A percentile compares a stretch with the other conserved stretches of the same genome.
Conservation (phyloP, 1,140 invertebrate species). For the Aphaenogaster floridana region DNA sequence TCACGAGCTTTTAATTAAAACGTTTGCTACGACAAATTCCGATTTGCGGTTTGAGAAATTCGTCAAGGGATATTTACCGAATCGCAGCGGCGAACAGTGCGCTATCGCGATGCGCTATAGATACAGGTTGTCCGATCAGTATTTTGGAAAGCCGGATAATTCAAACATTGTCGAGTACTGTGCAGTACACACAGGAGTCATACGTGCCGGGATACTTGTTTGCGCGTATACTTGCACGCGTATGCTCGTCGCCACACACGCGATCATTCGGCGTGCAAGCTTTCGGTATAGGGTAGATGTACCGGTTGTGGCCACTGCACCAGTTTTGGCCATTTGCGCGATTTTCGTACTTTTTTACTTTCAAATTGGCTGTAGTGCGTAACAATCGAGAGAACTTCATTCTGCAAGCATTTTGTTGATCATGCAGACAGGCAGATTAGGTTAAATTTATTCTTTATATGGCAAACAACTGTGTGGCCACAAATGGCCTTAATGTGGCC, state of each 20-base stretch:
- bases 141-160: slow-evolving; percentile 46
- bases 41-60: slow-evolving; percentile 10
- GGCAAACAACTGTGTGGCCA: too few species aligned
- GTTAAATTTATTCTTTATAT: too few species aligned
- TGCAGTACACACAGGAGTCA: background rate
- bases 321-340: too few species aligned
- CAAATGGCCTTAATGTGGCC: too few species aligned
- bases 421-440: too few species aligned
- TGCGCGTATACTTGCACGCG: too few species aligned
- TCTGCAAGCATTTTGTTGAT: too few species aligned
- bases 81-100: background rate
- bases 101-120: background rate
- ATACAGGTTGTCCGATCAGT: background rate
- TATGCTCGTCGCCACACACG: background rate
- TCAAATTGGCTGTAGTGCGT: too few species aligned
- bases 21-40: background rate
- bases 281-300: background rate
- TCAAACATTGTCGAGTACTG: slow-evolving; percentile 30
- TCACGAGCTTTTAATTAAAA: slow-evolving; percentile 6
- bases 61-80: slow-evolving; percentile 26
- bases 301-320: too few species aligned
- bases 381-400: too few species aligned
- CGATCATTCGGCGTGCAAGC: background rate
- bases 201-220: background rate
- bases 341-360: too few species aligned